phyloP scores from a whole-genome alignment of 64 coral and sea anemone species.

The Actinia tenebrosa region DNA sequence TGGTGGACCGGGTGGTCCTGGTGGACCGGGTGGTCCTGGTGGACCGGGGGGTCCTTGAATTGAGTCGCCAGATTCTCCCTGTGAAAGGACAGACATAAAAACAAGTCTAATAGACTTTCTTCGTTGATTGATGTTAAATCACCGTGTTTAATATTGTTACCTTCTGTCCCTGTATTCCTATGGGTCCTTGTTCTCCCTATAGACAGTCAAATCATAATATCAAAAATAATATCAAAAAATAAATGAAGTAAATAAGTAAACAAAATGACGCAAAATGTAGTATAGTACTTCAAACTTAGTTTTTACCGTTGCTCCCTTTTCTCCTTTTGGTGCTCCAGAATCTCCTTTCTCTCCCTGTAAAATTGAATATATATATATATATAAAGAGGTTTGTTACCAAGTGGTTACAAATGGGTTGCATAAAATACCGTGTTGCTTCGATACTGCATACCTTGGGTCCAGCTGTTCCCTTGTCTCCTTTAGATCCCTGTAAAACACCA shows the following conservation, averaged over 20 bases:
- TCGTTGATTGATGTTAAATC: not conserved
- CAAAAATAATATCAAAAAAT: not conserved
- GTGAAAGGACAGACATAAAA: not conserved
- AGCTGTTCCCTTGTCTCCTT: not conserved
- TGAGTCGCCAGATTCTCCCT: not conserved
- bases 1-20: constrained; percentile 28
- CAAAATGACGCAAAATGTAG: not conserved
- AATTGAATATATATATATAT: not conserved
- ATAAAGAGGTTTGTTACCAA: too few species aligned
- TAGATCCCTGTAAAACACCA: not conserved
- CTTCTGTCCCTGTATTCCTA: not conserved
- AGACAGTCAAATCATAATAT: not conserved
- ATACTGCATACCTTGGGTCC: not conserved
- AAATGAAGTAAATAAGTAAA: not conserved
- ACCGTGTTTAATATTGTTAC: not conserved
- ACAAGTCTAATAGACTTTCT: not conserved
- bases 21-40: constrained; percentile 6
- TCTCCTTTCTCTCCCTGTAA: constrained; percentile 22
- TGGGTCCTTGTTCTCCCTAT: not conserved
- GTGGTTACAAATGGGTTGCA: too few species aligned
- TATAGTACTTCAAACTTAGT: not conserved
- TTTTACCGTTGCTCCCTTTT: constrained; percentile 5
- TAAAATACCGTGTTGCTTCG: too few species aligned
- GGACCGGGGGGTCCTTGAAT: not conserved
- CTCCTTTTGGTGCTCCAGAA: constrained; percentile 10